Evolutionary conservation across 2,888 invertebrate species (phyloP).

Genomic region (Epiblema foenella): DNA sequence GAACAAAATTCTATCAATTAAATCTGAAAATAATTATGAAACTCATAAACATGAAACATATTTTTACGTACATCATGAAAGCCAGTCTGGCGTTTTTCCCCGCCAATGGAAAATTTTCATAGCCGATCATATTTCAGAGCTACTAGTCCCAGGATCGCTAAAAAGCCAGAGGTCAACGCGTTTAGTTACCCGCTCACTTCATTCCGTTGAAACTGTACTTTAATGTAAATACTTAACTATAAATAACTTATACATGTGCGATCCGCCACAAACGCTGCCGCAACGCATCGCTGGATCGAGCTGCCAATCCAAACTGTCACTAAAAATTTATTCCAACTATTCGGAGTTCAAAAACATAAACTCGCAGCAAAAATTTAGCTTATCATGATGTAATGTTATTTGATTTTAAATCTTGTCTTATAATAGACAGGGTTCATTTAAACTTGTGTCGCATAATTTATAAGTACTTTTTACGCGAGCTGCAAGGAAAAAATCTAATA

Average conservation of each 20-base stretch:
- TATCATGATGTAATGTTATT: too few species aligned
- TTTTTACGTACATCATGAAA: too few species aligned
- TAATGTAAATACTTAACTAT: slow-evolving; percentile 16
- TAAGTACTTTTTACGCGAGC: too few species aligned
- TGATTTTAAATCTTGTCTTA: too few species aligned
- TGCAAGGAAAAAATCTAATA: too few species aligned
- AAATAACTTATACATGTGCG: background rate
- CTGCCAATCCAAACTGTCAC: background rate
- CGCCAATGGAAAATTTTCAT: background rate
- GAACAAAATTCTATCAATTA: too few species aligned
- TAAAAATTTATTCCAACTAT: background rate
- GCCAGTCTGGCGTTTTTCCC: background rate
- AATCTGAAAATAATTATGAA: too few species aligned
- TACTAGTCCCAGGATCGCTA: background rate
- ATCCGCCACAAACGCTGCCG: background rate
- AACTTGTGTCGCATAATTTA: too few species aligned
- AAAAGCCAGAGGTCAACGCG: slow-evolving; percentile 9
- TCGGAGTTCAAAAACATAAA: too few species aligned
- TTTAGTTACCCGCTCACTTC: slow-evolving; percentile 25
- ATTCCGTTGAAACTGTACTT: slow-evolving; percentile 17
- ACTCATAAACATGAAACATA: too few species aligned
- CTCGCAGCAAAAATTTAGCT: too few species aligned
- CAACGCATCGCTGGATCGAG: slow-evolving; percentile 11
- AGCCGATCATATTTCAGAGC: background rate
- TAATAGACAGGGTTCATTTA: too few species aligned